Evolutionary conservation across 2,888 invertebrate genomes (phyloP).

Genomic region (Pyrgus malvae): DNA sequence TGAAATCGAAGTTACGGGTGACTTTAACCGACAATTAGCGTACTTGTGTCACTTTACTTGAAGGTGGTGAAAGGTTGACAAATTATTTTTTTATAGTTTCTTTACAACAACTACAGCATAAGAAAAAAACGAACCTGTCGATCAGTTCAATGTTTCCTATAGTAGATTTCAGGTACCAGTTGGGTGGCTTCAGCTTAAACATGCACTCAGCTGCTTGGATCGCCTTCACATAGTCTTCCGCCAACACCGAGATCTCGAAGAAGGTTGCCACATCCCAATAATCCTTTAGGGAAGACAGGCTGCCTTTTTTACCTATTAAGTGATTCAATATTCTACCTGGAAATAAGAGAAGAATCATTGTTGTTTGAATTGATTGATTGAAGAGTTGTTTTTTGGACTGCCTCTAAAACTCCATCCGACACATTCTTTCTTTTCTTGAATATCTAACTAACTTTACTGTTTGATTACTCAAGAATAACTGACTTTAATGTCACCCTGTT

Average conservation of each 20-base stretch:
- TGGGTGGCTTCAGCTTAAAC: conserved; percentile 94
- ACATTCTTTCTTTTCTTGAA: too few species aligned
- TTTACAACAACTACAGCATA: not conserved
- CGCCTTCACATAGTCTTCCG: conserved; percentile 98
- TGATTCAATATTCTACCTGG: conserved; percentile 95
- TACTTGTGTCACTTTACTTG: too few species aligned
- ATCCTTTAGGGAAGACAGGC: conserved; percentile 94
- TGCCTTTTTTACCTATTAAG: conserved; percentile 98
- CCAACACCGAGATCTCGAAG: conserved; percentile 98
- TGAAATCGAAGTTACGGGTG: too few species aligned
- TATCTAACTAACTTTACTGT: too few species aligned
- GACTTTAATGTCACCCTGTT: too few species aligned
- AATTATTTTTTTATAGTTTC: not conserved
- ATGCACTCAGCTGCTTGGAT: conserved; percentile 97
- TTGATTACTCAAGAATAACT: too few species aligned
- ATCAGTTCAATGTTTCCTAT: conserved; percentile 97
- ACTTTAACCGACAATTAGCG: too few species aligned
- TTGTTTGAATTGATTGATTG: too few species aligned
- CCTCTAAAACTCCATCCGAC: too few species aligned
- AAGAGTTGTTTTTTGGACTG: too few species aligned
- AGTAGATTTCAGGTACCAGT: conserved; percentile 98
- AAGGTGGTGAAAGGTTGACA: not conserved
- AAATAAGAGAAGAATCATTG: conserved; percentile 42
- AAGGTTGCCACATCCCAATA: conserved; percentile 99
- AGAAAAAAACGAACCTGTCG: conserved; percentile 81